Evolutionary conservation across 2,888 invertebrate species (phyloP).

Genomic region (Oligia fasciuncula): DNA sequence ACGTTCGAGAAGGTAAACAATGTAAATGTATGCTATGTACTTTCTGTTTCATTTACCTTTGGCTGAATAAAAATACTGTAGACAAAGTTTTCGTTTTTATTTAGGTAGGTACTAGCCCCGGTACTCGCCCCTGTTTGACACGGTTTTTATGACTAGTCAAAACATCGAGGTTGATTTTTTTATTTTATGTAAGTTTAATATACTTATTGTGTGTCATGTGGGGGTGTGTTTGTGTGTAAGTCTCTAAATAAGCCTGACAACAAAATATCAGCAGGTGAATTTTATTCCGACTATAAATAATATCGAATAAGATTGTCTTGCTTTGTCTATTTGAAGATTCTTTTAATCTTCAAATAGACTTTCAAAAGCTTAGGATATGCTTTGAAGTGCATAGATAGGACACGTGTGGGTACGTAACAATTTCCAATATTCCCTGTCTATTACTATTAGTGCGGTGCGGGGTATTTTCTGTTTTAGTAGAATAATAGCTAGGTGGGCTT

Average conservation of each 20-base stretch:
- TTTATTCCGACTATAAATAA: neutral
- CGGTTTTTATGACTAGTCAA: neutral
- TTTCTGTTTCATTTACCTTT: slow-evolving; percentile 11
- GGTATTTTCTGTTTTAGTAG: slow-evolving; percentile 7
- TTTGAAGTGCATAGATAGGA: neutral
- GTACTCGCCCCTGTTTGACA: neutral
- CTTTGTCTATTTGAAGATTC: neutral
- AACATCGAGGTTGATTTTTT: neutral
- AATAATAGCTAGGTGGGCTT: slow-evolving; percentile 6
- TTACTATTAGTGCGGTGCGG: neutral
- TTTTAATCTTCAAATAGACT: too few relatives aligned
- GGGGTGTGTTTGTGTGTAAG: too few relatives aligned
- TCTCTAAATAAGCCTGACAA: too few relatives aligned
- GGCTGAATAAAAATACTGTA: slow-evolving; percentile 8
- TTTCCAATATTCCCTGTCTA: neutral
- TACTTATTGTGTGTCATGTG: too few relatives aligned
- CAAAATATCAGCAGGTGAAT: neutral
- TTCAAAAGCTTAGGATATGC: slow-evolving; percentile 10
- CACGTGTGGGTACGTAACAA: neutral
- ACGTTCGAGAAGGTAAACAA: slow-evolving; percentile 15
- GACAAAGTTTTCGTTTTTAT: neutral
- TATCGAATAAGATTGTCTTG: neutral
- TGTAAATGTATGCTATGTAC: slow-evolving; percentile 26
- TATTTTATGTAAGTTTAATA: neutral
- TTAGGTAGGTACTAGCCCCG: neutral